Evolutionary conservation across 2,113 vertebrate species (phyloP).

Genomic region (Lycocorax pyrrhopterus): DNA sequence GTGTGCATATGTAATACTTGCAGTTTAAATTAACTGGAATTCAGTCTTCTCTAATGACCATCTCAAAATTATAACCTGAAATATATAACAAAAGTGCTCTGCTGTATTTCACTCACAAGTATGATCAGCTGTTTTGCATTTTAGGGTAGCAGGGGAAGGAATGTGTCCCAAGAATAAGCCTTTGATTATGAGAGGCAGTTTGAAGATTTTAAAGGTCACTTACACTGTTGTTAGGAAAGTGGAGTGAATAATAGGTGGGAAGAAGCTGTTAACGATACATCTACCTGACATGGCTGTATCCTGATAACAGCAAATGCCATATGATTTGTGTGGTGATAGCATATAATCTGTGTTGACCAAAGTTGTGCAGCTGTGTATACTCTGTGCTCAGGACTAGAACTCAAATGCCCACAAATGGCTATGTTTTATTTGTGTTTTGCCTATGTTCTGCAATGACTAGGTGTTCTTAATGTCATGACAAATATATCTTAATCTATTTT

Average conservation of each 20-base stretch:
- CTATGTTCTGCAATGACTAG: constrained; percentile 53
- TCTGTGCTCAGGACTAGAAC: constrained; percentile 73
- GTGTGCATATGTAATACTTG: constrained; percentile 53
- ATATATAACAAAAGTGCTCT: constrained; percentile 12
- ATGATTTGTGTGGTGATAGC: constrained; percentile 44
- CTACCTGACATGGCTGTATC: constrained; percentile 22
- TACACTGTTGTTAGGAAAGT: not conserved
- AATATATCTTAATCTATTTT: constrained; percentile 68
- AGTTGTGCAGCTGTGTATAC: constrained; percentile 67
- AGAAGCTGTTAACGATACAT: not conserved
- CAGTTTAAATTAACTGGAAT: constrained; percentile 56
- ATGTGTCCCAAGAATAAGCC: not conserved
- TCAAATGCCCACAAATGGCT: constrained; percentile 38
- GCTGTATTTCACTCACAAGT: constrained; percentile 38
- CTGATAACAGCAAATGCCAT: constrained; percentile 39
- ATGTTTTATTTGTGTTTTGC: constrained; percentile 62
- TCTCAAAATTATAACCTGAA: constrained; percentile 26
- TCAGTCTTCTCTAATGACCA: constrained; percentile 27
- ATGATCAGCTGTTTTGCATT: constrained; percentile 12
- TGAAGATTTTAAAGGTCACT: constrained; percentile 23
- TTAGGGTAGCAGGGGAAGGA: constrained; percentile 1
- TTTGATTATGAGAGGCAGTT: not conserved
- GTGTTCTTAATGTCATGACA: constrained; percentile 54
- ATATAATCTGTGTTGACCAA: constrained; percentile 71
- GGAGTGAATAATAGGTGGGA: not conserved